Conservation (phyloP, 2,888 invertebrate genomes). For the Stomorhina lunata region DNA sequence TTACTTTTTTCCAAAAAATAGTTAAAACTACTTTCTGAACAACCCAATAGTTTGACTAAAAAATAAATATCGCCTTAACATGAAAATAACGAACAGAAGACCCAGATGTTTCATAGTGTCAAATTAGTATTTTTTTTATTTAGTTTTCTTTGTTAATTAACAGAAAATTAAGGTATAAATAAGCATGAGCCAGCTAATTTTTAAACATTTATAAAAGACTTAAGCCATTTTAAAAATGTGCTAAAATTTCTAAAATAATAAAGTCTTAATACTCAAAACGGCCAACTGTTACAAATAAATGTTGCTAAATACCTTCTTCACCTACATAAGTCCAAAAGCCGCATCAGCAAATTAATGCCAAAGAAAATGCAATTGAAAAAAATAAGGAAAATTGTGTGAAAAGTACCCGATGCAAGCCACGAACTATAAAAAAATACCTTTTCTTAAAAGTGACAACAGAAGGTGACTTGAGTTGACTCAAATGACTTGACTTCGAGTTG, state of each 20-base stretch:
- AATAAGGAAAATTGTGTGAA: constrained; percentile 34
- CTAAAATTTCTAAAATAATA: background rate
- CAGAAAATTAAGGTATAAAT: constrained; percentile 28
- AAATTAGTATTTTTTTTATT: background rate
- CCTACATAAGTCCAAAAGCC: constrained; percentile 31
- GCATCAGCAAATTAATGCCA: background rate
- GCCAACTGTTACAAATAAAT: constrained; percentile 41
- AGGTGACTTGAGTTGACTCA: constrained; percentile 23
- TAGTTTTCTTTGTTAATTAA: constrained; percentile 8
- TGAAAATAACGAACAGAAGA: no score
- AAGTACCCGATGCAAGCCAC: constrained; percentile 24
- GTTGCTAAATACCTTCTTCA: constrained; percentile 43
- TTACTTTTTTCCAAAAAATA: no score
- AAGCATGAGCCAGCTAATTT: background rate
- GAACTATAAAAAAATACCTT: constrained; percentile 34
- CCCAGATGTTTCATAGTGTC: constrained; percentile 8
- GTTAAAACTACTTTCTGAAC: no score
- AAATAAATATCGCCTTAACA: no score
- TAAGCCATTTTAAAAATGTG: background rate
- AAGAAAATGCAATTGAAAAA: background rate
- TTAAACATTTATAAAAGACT: background rate
- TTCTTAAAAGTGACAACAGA: constrained; percentile 38
- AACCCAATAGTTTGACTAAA: no score
- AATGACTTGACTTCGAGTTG: constrained; percentile 19
- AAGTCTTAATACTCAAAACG: constrained; percentile 15